Evolutionary conservation across 2,797 vertebrate genomes (phyloP), one percentile per base, ranked within the genome.

Genomic region (Rachycentron canadum): DNA sequence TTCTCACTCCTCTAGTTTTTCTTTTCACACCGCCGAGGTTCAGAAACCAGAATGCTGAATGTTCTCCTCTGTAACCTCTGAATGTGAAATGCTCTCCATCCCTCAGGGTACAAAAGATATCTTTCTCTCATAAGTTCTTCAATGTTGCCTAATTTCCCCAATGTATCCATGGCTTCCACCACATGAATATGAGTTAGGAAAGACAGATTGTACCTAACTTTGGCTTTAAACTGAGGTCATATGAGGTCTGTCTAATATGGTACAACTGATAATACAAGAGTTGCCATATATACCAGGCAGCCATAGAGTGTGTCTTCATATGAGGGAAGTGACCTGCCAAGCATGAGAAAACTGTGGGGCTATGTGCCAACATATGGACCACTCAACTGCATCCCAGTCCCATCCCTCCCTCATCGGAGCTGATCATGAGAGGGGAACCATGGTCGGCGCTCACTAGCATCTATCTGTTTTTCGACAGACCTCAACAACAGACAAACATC

Each of bases 351-450:
- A 60, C 66, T 61, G 50, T 70, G 41, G 64, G 25, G 6, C 60
- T 52, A 43, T 79, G 58, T 49, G 65, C 55, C 45, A 56, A 75
- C 74, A 67, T 57, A 47, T 61, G 50, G 79, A 67, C 49, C 53
- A 58, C 70, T 82, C 89, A 88, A 88, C 88, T 89, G 85, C 63
- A 69, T 78, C 78, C 62, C 28, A 30, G 69, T 78, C 78, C 62
- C 28, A 30, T 72, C 36, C 49, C 60, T 47, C 30, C 38, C 57
- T 72, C 38, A 55, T 5, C 13, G 7, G n/a, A 26, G 38, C 63
- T 49, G 67, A 82, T 82, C 45, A 43, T 4, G 12, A 65, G 72
- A 57, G 59, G n/a, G 55, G 45, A 62, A 30, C 36, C 0, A 10
- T 26, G 36, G 47, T 67, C 59, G 25, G 25, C 16, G 41, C 23